A percentile compares a stretch with the other conserved stretches of the same genome.
These are phyloP conservation scores for Drosophila cardini DNA, from an alignment of 1,140 invertebrate species.

Conservation along the genomic window DNA sequence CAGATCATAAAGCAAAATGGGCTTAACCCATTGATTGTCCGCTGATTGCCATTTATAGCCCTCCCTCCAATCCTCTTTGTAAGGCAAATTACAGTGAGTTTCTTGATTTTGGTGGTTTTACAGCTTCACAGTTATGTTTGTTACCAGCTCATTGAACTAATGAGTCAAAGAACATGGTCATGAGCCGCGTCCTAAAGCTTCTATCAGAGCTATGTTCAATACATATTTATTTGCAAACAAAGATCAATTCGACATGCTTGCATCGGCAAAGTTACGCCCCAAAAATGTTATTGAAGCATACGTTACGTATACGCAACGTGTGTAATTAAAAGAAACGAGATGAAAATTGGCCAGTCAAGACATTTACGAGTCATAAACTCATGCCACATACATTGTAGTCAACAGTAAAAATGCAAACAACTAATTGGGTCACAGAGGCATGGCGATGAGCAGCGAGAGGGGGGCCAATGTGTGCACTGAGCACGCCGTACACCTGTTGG, in stretches of 20 bases:
- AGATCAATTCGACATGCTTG: background rate
- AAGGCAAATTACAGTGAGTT: slow-evolving; percentile 18
- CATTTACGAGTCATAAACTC: slow-evolving; percentile 77
- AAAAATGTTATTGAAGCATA: slow-evolving; percentile 21
- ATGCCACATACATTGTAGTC: slow-evolving; percentile 59
- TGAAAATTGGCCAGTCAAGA: slow-evolving; percentile 55
- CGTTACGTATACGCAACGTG: slow-evolving; percentile 63
- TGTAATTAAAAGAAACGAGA: slow-evolving; percentile 60
- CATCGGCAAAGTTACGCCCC: slow-evolving; percentile 13
- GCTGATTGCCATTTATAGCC: slow-evolving; percentile 79
- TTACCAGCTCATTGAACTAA: slow-evolving; percentile 50
- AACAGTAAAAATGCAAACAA: slow-evolving; percentile 26
- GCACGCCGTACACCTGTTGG: slow-evolving; percentile 59
- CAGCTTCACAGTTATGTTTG: slow-evolving; percentile 76
- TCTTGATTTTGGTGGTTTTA: slow-evolving; percentile 70
- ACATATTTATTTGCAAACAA: background rate
- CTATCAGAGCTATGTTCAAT: slow-evolving; percentile 14
- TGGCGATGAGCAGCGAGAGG: slow-evolving; percentile 10
- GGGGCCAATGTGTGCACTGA: background rate
- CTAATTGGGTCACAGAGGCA: slow-evolving; percentile 73
- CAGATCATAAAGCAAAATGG: slow-evolving; percentile 80
- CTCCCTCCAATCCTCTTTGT: slow-evolving; percentile 17
- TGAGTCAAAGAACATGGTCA: slow-evolving; percentile 41
- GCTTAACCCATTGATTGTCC: slow-evolving; percentile 79
- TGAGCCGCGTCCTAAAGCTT: background rate